Percentiles rank a stretch among this genome's conserved stretches.
Evolutionary conservation across 2,797 vertebrate genomes (phyloP).

Genomic region (Harpagifer antarcticus): DNA sequence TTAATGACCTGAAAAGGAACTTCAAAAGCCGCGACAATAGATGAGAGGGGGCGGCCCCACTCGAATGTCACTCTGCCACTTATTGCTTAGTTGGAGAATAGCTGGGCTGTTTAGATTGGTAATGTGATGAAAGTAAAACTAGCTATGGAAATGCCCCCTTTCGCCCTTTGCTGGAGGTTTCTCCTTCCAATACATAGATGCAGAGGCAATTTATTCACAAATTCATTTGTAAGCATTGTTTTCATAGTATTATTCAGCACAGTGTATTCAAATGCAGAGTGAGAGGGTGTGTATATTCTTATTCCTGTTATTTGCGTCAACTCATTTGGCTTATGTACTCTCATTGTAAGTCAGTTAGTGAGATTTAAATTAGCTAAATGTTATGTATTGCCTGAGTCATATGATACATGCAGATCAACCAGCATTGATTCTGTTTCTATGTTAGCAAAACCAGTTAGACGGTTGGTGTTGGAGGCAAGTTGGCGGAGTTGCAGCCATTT

Average conservation of each 20-base stretch:
- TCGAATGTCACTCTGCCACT: conserved; percentile 83
- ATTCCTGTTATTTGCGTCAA: conserved; percentile 6
- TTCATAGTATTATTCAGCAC: conserved; percentile 52
- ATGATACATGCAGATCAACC: conserved; percentile 9
- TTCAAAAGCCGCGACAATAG: conserved; percentile 85
- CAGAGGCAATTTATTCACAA: conserved; percentile 56
- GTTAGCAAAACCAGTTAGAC: conserved; percentile 49
- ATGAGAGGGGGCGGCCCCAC: conserved; percentile 79
- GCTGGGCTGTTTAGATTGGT: conserved; percentile 79
- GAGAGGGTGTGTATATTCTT: conserved; percentile 2
- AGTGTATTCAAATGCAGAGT: conserved; percentile 39
- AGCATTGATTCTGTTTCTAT: conserved; percentile 9
- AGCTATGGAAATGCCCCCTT: conserved; percentile 61
- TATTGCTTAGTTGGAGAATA: conserved; percentile 80
- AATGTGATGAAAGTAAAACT: conserved; percentile 81
- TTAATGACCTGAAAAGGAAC: conserved; percentile 87
- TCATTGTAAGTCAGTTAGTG: neutral
- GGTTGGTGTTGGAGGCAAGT: conserved; percentile 46
- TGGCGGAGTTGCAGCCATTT: conserved; percentile 66
- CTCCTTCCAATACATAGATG: conserved; percentile 58
- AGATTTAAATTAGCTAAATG: conserved; percentile 28
- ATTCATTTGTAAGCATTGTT: conserved; percentile 61
- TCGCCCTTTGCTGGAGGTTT: conserved; percentile 27
- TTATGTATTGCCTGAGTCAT: conserved; percentile 3
- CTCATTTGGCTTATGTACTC: conserved; percentile 18